phyloP scores from a whole-genome alignment of 2,888 invertebrate genomes.

The Homarus gammarus region DNA sequence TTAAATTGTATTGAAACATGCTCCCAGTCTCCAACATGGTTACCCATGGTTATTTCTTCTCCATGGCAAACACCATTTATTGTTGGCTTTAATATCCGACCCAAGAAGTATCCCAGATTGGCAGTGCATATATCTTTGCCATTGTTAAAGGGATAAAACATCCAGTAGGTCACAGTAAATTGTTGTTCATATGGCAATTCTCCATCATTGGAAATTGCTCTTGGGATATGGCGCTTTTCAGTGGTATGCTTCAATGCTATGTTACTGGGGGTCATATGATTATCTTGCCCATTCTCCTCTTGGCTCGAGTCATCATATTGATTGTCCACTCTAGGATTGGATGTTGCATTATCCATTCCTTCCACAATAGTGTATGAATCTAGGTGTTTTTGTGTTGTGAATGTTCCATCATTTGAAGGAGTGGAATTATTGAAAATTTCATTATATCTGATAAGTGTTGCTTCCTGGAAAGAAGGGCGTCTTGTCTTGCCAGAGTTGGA shows the following conservation, averaged over 20 bases:
- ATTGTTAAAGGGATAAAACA: conserved; percentile 86
- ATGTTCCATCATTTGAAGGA: not conserved
- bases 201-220: not conserved
- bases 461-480: not conserved
- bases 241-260: not conserved
- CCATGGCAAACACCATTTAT: conserved; percentile 63
- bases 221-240: not conserved
- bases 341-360: not conserved
- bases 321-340: not conserved
- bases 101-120: conserved; percentile 52
- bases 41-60: conserved; percentile 79
- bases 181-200: conserved; percentile 15
- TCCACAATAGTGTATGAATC: not conserved
- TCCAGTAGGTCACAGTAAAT: conserved; percentile 85
- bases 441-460: not conserved
- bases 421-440: not conserved
- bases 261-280: not conserved
- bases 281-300: not conserved
- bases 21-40: conserved; percentile 77
- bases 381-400: not conserved
- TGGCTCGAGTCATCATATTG: not conserved
- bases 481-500: not conserved
- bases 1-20: conserved; percentile 75
- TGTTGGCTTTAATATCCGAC: conserved; percentile 57
- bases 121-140: conserved; percentile 81